Percentiles rank a stretch among this genome's conserved stretches.
Conservation (phyloP, 2,888 invertebrate species). For the Campoplex nolae region DNA sequence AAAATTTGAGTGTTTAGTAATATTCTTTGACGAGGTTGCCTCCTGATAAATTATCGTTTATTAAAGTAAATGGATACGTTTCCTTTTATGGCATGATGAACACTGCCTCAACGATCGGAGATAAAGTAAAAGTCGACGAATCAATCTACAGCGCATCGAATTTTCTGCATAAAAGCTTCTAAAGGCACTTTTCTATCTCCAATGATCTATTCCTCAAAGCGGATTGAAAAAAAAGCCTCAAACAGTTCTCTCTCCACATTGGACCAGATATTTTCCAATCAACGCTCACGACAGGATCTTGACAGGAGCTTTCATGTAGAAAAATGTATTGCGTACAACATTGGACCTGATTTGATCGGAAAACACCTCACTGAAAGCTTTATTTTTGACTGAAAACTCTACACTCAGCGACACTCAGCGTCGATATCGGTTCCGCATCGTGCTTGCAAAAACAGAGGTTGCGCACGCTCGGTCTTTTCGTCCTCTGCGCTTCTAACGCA, state of each 20-base stretch:
- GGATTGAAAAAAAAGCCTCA: not conserved
- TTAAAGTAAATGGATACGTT: not conserved
- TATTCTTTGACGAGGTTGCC: not conserved
- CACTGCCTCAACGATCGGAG: not conserved
- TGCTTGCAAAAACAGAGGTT: too few relatives aligned
- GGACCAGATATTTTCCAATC: not conserved
- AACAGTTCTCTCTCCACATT: not conserved
- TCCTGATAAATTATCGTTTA: not conserved
- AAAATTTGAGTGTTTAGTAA: too few relatives aligned
- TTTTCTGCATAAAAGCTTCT: not conserved
- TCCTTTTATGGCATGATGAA: not conserved
- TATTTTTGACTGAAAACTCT: too few relatives aligned
- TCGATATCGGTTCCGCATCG: too few relatives aligned
- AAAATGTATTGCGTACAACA: not conserved
- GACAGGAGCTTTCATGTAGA: not conserved
- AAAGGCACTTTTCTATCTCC: not conserved
- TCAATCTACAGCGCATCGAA: not conserved
- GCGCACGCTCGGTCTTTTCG: too few relatives aligned
- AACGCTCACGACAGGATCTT: not conserved
- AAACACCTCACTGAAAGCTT: too few relatives aligned
- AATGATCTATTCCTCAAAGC: not conserved
- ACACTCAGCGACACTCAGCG: too few relatives aligned
- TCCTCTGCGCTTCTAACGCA: too few relatives aligned
- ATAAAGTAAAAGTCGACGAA: not conserved
- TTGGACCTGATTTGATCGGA: not conserved